Percentiles rank a stretch among this genome's conserved stretches.
Conservation (phyloP, 2,888 invertebrate species). For the Drosophila tripunctata region DNA sequence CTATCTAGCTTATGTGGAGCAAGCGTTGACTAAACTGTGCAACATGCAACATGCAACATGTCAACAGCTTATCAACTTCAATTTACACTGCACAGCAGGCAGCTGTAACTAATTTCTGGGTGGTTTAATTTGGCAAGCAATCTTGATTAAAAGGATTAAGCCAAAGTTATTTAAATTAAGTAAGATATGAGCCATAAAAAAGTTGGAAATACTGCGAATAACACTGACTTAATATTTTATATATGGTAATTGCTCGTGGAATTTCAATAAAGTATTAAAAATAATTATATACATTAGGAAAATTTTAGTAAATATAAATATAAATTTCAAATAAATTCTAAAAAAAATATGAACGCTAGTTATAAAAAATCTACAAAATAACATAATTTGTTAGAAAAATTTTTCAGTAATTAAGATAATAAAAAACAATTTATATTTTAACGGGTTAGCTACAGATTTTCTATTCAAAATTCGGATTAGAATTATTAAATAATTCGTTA, state of each 20-base stretch:
- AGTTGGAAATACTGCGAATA: not conserved
- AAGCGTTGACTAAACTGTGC: slow-evolving; percentile 19
- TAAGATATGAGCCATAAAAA: not conserved
- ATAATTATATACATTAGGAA: too few species aligned
- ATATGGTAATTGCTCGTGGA: too few species aligned
- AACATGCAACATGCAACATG: slow-evolving; percentile 65
- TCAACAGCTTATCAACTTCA: slow-evolving; percentile 68
- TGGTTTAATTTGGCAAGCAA: not conserved
- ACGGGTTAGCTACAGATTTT: too few species aligned
- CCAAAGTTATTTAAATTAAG: not conserved
- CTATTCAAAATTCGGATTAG: too few species aligned
- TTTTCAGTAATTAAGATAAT: not conserved
- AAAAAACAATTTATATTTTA: too few species aligned
- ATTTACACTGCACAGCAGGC: slow-evolving; percentile 30
- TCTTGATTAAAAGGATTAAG: not conserved
- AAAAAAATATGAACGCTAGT: too few species aligned
- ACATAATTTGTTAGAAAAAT: not conserved
- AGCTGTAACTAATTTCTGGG: slow-evolving; percentile 36
- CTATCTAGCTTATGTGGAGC: slow-evolving; percentile 67
- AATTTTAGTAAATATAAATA: too few species aligned
- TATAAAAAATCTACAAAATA: too few species aligned
- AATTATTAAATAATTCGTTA: too few species aligned
- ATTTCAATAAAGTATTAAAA: too few species aligned
- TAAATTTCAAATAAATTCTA: too few species aligned
- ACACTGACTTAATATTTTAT: too few species aligned